Conservation (phyloP, 2,888 invertebrate genomes). For the Pogonocherus hispidulus region DNA sequence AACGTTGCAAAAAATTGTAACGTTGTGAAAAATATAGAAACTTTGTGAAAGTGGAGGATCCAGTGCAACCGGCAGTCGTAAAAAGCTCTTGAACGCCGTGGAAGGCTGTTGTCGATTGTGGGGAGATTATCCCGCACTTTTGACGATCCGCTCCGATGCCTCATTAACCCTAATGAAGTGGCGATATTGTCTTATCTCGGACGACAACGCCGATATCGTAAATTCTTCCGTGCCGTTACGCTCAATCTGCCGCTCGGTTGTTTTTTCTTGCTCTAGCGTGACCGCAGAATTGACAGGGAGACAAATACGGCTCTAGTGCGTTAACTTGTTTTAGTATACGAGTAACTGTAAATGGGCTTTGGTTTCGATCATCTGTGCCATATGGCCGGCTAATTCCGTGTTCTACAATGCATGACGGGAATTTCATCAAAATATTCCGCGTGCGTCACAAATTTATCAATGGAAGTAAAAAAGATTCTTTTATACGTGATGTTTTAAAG, state of each 20-base stretch:
- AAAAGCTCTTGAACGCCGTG: too few relatives aligned
- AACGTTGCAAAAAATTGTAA: too few relatives aligned
- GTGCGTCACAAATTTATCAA: background rate
- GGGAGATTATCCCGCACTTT: background rate
- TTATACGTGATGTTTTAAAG: too few relatives aligned
- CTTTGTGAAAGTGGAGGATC: too few relatives aligned
- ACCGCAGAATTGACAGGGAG: background rate
- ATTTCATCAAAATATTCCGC: background rate
- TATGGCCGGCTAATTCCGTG: background rate
- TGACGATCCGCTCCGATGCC: background rate
- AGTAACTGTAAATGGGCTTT: background rate
- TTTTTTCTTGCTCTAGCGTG: background rate
- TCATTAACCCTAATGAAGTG: background rate
- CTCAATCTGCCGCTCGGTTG: background rate
- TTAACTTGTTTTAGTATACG: background rate
- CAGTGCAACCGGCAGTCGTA: too few relatives aligned
- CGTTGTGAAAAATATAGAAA: too few relatives aligned
- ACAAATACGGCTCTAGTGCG: background rate
- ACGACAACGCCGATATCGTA: background rate
- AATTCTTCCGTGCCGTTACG: background rate
- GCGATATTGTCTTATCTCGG: background rate
- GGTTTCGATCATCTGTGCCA: background rate
- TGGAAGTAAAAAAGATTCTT: background rate
- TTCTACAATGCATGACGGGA: background rate
- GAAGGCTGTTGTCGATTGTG: background rate